Conservation (phyloP, 2,888 invertebrate genomes). For the Stenodera caucasica region DNA sequence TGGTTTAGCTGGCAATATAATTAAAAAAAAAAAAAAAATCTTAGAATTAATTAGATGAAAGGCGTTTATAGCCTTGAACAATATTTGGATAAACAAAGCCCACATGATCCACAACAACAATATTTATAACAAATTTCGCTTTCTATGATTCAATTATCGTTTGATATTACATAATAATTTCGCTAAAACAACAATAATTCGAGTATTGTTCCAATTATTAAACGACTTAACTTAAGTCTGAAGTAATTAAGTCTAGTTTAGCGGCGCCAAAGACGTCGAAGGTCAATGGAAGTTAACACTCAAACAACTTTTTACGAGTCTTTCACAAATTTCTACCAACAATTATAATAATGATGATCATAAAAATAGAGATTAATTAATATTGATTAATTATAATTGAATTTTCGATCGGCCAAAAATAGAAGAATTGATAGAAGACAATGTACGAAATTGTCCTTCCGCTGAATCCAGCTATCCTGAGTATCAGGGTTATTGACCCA, state of each 20-base stretch:
- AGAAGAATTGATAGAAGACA: conserved; percentile 8
- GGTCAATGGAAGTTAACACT: conserved; percentile 22
- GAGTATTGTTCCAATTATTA: conserved; percentile 16
- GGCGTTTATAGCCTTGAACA: not conserved
- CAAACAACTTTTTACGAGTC: not conserved
- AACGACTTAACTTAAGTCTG: not conserved
- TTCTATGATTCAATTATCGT: no score
- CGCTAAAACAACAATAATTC: not conserved
- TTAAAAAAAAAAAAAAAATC: no score
- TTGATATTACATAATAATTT: no score
- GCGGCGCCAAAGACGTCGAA: conserved; percentile 26
- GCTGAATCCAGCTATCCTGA: conserved; percentile 26
- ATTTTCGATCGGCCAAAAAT: not conserved
- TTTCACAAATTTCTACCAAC: not conserved
- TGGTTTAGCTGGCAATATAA: no score
- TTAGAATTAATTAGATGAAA: not conserved
- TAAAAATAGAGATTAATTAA: conserved; percentile 15
- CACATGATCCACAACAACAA: no score
- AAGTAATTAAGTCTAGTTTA: conserved; percentile 22
- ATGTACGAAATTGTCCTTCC: conserved; percentile 23
- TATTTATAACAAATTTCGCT: no score
- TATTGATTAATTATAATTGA: not conserved
- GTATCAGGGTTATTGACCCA: conserved; percentile 30
- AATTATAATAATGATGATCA: no score
- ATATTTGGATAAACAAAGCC: not conserved